phyloP scores from a whole-genome alignment of 2,888 invertebrate genomes.

The Agonopterix subpropinquella region DNA sequence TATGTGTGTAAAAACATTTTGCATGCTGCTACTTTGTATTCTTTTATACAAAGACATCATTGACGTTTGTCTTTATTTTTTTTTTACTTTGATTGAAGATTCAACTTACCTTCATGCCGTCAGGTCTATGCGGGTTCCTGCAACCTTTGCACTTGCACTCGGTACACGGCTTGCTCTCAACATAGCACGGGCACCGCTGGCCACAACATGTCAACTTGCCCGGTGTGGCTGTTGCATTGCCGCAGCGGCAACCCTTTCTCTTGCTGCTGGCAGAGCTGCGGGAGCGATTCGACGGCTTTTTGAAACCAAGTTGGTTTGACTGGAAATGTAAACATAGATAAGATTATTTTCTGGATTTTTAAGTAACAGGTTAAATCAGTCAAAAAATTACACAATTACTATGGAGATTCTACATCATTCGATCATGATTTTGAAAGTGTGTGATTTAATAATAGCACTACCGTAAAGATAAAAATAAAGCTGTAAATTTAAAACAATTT shows the following conservation, averaged over 20 bases:
- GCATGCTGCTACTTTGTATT: neutral
- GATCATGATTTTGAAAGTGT: too few relatives aligned
- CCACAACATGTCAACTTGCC: slow-evolving; percentile 95
- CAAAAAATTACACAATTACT: too few relatives aligned
- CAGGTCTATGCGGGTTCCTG: slow-evolving; percentile 90
- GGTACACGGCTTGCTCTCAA: slow-evolving; percentile 90
- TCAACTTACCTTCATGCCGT: slow-evolving; percentile 82
- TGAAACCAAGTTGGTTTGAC: slow-evolving; percentile 56
- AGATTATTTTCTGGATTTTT: neutral
- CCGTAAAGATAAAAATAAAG: too few relatives aligned
- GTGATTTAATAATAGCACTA: too few relatives aligned
- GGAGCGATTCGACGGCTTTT: slow-evolving; percentile 65
- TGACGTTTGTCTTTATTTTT: too few relatives aligned
- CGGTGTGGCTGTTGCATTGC: slow-evolving; percentile 91
- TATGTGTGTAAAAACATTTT: neutral
- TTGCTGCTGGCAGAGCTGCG: slow-evolving; percentile 65
- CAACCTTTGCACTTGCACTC: slow-evolving; percentile 96
- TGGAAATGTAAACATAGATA: slow-evolving; percentile 27
- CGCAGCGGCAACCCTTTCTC: slow-evolving; percentile 91
- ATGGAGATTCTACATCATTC: too few relatives aligned
- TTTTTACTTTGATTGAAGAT: too few relatives aligned
- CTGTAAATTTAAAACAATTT: too few relatives aligned
- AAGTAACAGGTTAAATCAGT: too few relatives aligned
- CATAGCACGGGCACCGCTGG: slow-evolving; percentile 95
- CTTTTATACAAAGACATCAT: too few relatives aligned